Base-by-base conservation (phyloP, 2,113 vertebrate species). In the Pollimyrus isidori region DNA sequence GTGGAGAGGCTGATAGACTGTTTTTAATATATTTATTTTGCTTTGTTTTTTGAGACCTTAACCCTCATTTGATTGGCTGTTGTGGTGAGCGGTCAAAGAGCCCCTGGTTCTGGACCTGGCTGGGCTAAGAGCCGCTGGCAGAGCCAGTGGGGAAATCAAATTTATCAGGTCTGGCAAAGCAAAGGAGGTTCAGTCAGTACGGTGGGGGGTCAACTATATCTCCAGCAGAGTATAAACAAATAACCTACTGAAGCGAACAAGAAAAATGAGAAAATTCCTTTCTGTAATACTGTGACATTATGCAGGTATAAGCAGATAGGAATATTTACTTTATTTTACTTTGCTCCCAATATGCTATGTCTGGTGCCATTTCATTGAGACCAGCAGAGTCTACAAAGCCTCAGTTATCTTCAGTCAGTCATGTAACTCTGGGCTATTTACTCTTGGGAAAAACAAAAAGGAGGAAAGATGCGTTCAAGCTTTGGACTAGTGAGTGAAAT, bases 151-250 rank as follows among this genome's bases (percentile, higher is more conserved):
- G 89, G 35, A 46, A 90, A 52, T 87, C 84, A 49, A 48, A 53
- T 87, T 56, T 21, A 2, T 46, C 10, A n/a, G 85, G 35, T 49
- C 85, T 90, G 89, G 84, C 89, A 90, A 87, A 87, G 48, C 89
- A 49, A 87, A 65, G 62, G 85, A 45, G 50, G 50, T 21, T 23
- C 45, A 56, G 48, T 30, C 21, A 86, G 30, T 9, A 48, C 13
- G 65, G 30, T 65, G 39, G 23, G 73, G 73, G 48, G 84, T 90
- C 89, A 90, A 87, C 62, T 50, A 80, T 48, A 50, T 90, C 84
- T 87, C 84, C 80, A 62, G 23, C 42, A 6, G 50, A 39, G 56
- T 35, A 17, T 89, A 85, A 89, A 89, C 88, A 85, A 62, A 84
- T 17, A 84, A 7, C 76, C 50, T 11, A 45, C 19, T 45, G 13